A percentile compares a stretch with the other conserved stretches of the same genome.
Evolutionary conservation across 2,888 invertebrate genomes (phyloP).

Genomic region (Temnothorax ravouxi): DNA sequence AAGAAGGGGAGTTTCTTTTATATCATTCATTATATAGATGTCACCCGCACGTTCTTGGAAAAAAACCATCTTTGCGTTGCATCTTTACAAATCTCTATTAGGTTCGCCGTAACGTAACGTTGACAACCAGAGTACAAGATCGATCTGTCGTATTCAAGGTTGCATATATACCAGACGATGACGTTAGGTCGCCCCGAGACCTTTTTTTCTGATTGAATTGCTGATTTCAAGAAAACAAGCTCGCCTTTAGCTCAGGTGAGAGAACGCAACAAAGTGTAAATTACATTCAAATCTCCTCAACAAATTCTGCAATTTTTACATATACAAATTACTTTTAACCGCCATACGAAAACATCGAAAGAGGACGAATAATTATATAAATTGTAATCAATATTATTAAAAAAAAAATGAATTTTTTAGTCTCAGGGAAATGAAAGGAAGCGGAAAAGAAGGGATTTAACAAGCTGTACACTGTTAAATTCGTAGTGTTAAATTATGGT

Average conservation of each 20-base stretch:
- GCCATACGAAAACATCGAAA: background rate
- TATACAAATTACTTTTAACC: background rate
- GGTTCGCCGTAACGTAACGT: slow-evolving; percentile 10
- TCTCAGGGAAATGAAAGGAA: background rate
- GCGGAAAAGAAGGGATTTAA: background rate
- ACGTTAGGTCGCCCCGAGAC: slow-evolving; percentile 56
- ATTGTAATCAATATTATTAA: background rate
- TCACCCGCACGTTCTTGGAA: background rate
- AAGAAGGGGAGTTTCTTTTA: background rate
- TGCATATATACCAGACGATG: slow-evolving; percentile 64
- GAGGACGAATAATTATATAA: background rate
- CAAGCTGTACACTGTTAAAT: background rate
- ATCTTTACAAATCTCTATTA: background rate
- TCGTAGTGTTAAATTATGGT: too few species aligned
- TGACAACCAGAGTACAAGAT: slow-evolving; percentile 40
- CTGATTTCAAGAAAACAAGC: background rate
- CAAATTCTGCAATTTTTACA: background rate
- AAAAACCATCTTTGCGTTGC: background rate
- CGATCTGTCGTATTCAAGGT: slow-evolving; percentile 35
- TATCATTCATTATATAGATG: background rate
- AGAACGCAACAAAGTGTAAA: background rate
- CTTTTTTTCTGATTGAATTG: slow-evolving; percentile 48
- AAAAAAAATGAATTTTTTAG: background rate
- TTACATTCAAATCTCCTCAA: background rate
- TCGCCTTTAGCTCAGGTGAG: background rate